Evolutionary conservation across 2,888 invertebrate genomes (phyloP), one percentile per base, ranked within the genome.

Genomic region (Euphydryas editha): DNA sequence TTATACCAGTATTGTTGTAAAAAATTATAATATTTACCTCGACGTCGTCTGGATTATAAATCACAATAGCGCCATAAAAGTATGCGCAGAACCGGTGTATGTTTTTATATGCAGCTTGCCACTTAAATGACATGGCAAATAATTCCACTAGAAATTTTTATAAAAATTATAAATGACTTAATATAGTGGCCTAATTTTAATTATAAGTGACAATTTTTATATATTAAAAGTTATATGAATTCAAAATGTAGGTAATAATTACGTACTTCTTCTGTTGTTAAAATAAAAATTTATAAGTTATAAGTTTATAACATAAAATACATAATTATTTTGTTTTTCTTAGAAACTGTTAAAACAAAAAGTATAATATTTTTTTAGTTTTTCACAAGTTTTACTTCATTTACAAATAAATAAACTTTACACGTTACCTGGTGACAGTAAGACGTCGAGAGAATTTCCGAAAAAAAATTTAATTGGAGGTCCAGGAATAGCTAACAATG

Each of bases 41-140:
- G 39, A 62, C 18, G 11, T 62, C 61, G 10, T 55, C 47, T 20
- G 91, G 86, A 39, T 79, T 80, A 37, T 85, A 85, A 15, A 92
- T 82, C 66, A 83, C 84, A 4, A 87, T 77, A 6, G 75, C 67
- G 7, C 76, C 79, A 6, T 79, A 20, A 1, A 77, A 76, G 65
- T 75, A 82, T 4, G 78, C 46, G 79, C 83, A 84, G 47, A 85
- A 68, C 66, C 81, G 76, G 59, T 82, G 85, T 56, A 87, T 81
- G 13, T 81, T 79, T 8, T 82, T 75, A 71, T 78, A 84, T 69
- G 60, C 72, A 21, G 73, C 77, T 1, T 81, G 80, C 20, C 49
- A 73, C 55, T 72, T 58, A 67, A 76, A 86, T 11, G 69, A 81
- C 71, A 76, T 72, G 42, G 74, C 76, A 77, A 80, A 93, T 3